Evolutionary conservation across 2,797 vertebrate species (phyloP), one percentile per base, ranked within the genome.

Genomic region (Alcedo quadribrachys): DNA sequence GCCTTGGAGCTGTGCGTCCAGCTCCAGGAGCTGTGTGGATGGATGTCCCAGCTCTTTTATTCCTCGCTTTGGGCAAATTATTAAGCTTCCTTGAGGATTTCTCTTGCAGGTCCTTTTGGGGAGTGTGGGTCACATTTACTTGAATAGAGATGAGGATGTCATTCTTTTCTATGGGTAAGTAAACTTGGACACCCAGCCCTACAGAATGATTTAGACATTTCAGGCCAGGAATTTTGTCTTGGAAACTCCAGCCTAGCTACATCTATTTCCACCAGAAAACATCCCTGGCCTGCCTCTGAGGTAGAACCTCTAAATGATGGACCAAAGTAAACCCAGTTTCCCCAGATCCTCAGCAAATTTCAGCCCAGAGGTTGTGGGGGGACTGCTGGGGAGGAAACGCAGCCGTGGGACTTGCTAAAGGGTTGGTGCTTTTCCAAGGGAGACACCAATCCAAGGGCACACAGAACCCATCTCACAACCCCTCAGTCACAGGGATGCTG

Each of bases 31-130:
- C 60, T 51, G 16, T 6, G 8, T 15, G 33, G 28, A 62, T 76
- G 54, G 28, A 62, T 76, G 54, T 45, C 53, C 35, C 54, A 55
- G 62, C 9, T 78, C 37, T 67, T 27, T 58, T 85, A 62, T 28
- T 85, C 42, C 51, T 89, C 73, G 51, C 76, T 89, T 87, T 79
- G 85, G 89, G 92, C 85, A 73, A 91, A 78, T 66, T 65, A 48
- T 73, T 75, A 33, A 62, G 46, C 12, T 92, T 54, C 85, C n/a
- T 0, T 82, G 89, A 73, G 82, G 51, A 63, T 60, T 76, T 89
- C 80, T 81, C 71, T 53, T 71, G 55, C 35, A 51, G 27, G 40
- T 71, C 27, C 12, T 55, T 63, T 85, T 45, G 37, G 61, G 65
- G 45, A 90, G 70, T 6, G 1, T 50, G 33, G 88, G n/a, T 67